Percentiles rank a stretch among this genome's conserved stretches.
These are phyloP conservation scores for Andricus quercusramuli DNA, from an alignment of 2,888 invertebrate genomes.

Conservation along the genomic window DNA sequence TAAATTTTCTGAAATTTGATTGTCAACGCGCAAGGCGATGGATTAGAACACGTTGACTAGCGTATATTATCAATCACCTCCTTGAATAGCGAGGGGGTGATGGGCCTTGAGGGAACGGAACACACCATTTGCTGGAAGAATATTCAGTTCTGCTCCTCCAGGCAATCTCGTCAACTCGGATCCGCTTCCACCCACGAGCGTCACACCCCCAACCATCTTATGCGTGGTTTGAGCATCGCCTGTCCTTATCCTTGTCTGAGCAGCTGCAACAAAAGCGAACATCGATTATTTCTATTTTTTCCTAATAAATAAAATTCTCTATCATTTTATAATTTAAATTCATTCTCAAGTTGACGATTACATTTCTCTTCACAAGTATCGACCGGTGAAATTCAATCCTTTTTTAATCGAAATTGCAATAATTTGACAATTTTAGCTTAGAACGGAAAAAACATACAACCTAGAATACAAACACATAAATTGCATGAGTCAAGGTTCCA, in stretches of 20 bases:
- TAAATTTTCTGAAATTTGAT: not conserved
- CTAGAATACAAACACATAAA: too few species aligned
- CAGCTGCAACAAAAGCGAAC: conserved; percentile 60
- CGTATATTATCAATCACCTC: conserved; percentile 65
- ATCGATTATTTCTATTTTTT: not conserved
- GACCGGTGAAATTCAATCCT: too few species aligned
- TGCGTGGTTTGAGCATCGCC: conserved; percentile 75
- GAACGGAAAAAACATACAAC: too few species aligned
- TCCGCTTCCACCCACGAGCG: conserved; percentile 74
- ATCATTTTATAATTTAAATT: too few species aligned
- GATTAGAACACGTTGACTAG: conserved; percentile 40
- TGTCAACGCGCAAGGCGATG: conserved; percentile 25
- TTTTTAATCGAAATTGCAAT: too few species aligned
- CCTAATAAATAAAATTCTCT: too few species aligned
- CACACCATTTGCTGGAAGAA: conserved; percentile 76
- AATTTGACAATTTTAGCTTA: too few species aligned
- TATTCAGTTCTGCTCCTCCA: conserved; percentile 77
- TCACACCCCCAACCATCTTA: conserved; percentile 78
- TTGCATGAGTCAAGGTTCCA: too few species aligned
- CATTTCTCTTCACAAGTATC: too few species aligned
- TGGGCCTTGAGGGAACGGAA: conserved; percentile 72
- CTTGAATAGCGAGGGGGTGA: conserved; percentile 69
- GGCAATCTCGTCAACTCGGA: conserved; percentile 77
- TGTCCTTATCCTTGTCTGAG: conserved; percentile 75
- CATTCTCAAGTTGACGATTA: too few species aligned